Evolutionary conservation across 2,797 vertebrate species (phyloP).

Genomic region (Pachyuromys duprasi): DNA sequence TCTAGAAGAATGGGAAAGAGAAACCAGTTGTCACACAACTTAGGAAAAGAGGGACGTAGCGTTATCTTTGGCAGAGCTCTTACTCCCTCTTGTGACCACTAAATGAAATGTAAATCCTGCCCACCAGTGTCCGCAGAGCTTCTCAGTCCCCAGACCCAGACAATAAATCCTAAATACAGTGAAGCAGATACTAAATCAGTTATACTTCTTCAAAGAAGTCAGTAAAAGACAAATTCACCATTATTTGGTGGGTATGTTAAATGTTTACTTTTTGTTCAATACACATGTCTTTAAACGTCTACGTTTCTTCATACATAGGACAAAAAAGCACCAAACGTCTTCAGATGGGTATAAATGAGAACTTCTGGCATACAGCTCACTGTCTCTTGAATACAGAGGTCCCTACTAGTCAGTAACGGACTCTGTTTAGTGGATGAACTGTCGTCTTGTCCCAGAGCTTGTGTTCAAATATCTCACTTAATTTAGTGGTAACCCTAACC

Average conservation of each 20-base stretch:
- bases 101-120: slow-evolving; percentile 63
- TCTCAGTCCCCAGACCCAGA: neutral
- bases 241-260: neutral
- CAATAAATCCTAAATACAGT: slow-evolving; percentile 2
- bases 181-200: neutral
- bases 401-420: neutral
- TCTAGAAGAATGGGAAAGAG: neutral
- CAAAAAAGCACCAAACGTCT: neutral
- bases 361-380: neutral
- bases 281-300: neutral
- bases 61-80: slow-evolving; percentile 73
- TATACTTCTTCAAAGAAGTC: neutral
- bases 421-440: neutral
- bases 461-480: neutral
- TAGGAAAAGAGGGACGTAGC: slow-evolving; percentile 18
- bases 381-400: neutral
- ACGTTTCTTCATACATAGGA: neutral
- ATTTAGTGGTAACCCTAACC: neutral
- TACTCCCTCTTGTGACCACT: slow-evolving; percentile 85
- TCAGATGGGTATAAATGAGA: neutral
- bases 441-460: neutral
- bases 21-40: neutral
- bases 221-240: neutral
- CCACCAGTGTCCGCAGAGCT: neutral
- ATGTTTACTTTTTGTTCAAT: slow-evolving; percentile 33